Evolutionary conservation across 2,888 invertebrate species (phyloP).

Genomic region (Agrypnus murinus): DNA sequence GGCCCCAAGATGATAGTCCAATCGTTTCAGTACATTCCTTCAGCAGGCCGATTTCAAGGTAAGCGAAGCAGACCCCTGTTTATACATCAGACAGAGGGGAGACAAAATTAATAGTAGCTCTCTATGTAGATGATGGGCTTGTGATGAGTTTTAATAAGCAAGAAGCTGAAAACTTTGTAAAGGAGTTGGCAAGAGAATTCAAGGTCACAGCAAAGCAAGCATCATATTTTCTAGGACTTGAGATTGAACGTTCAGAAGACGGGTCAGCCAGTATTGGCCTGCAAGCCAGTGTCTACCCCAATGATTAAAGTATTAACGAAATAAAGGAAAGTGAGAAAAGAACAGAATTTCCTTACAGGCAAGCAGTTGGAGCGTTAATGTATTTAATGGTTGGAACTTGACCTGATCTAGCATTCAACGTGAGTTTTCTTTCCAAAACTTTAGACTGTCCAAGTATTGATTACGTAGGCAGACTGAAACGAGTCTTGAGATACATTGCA

Average conservation of each 20-base stretch:
- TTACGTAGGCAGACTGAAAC: constrained; percentile 58
- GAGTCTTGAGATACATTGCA: constrained; percentile 60
- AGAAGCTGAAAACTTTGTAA: constrained; percentile 49
- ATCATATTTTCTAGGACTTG: constrained; percentile 6
- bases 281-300: constrained; percentile 5
- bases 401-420: neutral
- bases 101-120: constrained; percentile 53
- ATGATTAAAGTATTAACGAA: constrained; percentile 1
- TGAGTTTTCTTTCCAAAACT: neutral
- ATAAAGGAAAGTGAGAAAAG: neutral
- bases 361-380: neutral
- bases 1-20: constrained; percentile 62
- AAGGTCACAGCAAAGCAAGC: constrained; percentile 9
- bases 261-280: neutral
- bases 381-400: neutral
- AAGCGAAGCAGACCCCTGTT: constrained; percentile 58
- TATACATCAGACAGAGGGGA: constrained; percentile 53
- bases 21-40: constrained; percentile 58
- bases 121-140: constrained; percentile 62
- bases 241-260: constrained; percentile 14
- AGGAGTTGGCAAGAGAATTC: constrained; percentile 29
- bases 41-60: constrained; percentile 36
- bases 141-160: constrained; percentile 45
- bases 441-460: constrained; percentile 50
- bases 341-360: neutral